Evolutionary conservation across 2,888 invertebrate species (phyloP).

Genomic region (Trichacis sp.): DNA sequence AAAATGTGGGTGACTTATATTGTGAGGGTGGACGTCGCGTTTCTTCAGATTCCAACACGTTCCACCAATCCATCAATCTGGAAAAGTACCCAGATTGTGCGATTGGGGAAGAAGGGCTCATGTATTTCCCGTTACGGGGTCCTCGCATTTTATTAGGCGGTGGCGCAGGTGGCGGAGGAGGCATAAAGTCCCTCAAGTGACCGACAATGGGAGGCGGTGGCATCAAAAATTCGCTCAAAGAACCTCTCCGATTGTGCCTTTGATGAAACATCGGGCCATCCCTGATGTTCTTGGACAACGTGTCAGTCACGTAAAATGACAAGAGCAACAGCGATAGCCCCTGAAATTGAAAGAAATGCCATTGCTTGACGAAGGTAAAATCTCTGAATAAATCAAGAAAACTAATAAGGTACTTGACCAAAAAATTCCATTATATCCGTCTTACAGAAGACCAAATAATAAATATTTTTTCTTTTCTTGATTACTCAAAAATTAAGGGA

Average conservation of each 20-base stretch:
- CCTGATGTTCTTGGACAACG: constrained; percentile 42
- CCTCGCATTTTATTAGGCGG: constrained; percentile 12
- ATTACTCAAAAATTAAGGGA: too few relatives aligned
- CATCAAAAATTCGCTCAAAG: constrained; percentile 56
- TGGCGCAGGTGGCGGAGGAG: constrained; percentile 33
- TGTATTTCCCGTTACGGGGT: constrained; percentile 50
- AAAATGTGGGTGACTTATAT: constrained; percentile 37
- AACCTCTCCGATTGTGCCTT: constrained; percentile 49
- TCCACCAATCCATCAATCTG: constrained; percentile 75
- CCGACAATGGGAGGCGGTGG: constrained; percentile 53
- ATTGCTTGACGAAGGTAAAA: not conserved
- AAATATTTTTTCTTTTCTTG: too few relatives aligned
- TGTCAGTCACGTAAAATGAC: constrained; percentile 40
- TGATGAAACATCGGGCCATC: constrained; percentile 45
- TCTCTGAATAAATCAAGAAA: not conserved
- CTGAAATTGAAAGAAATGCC: constrained; percentile 33
- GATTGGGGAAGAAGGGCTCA: constrained; percentile 66
- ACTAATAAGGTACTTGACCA: too few relatives aligned
- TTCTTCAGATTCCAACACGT: constrained; percentile 67
- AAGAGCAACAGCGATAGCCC: constrained; percentile 49
- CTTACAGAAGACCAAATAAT: too few relatives aligned
- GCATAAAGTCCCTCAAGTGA: constrained; percentile 30
- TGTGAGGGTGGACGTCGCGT: constrained; percentile 39
- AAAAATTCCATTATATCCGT: too few relatives aligned
- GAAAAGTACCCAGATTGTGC: constrained; percentile 72